Conservation (phyloP, 2,113 vertebrate species). For the Catharus minimus region DNA sequence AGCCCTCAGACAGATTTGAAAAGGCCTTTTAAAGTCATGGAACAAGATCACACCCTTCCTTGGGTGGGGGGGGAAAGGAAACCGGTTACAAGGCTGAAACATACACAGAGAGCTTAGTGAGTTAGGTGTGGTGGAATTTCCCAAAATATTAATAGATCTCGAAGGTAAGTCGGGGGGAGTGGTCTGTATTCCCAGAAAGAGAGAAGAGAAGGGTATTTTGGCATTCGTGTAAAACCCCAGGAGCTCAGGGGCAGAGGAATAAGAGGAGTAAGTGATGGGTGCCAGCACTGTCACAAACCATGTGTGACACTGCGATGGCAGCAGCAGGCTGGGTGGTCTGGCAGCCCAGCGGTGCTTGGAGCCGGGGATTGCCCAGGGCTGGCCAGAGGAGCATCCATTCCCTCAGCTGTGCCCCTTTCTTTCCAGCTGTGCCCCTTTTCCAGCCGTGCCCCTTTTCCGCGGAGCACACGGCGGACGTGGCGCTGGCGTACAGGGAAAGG, state of each 20-base stretch:
- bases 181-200: neutral
- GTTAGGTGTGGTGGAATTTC: constrained; percentile 51
- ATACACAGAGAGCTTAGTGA: neutral
- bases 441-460: no score
- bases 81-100: neutral
- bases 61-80: constrained; percentile 38
- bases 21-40: constrained; percentile 55
- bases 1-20: constrained; percentile 23
- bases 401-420: neutral
- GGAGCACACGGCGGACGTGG: no score
- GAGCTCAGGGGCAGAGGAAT: neutral
- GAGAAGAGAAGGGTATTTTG: neutral
- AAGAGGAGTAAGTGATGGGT: no score
- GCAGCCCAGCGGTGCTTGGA: neutral
- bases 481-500: no score
- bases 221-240: neutral
- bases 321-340: neutral
- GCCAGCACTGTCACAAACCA: fast-evolving
- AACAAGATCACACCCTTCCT: constrained; percentile 56
- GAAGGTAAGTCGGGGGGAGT: neutral
- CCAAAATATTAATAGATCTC: constrained; percentile 19
- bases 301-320: neutral
- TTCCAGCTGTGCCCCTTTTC: neutral
- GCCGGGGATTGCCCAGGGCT: neutral
- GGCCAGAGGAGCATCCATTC: neutral